phyloP scores from a whole-genome alignment of 2,888 invertebrate species.

The Tetragonula carbonaria region DNA sequence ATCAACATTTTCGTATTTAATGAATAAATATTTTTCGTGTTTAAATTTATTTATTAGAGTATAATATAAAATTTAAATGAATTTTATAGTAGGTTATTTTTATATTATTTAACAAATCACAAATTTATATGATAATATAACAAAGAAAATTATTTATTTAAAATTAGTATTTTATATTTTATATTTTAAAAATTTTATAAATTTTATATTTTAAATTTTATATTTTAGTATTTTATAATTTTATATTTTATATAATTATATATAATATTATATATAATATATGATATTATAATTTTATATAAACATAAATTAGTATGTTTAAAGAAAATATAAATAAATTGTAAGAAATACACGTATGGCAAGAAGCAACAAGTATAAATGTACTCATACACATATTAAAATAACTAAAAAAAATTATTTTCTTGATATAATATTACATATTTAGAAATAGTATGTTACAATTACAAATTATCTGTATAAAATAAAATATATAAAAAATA shows the following conservation, averaged over 20 bases:
- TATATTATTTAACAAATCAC: slow-evolving; percentile 28
- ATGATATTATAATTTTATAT: background rate
- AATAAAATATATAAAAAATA: background rate
- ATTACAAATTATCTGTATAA: background rate
- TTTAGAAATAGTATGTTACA: background rate
- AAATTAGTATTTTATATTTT: background rate
- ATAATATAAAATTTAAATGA: background rate
- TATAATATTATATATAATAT: background rate
- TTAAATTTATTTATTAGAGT: background rate
- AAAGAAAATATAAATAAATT: background rate
- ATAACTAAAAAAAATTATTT: background rate
- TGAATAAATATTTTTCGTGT: background rate
- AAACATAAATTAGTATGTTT: background rate
- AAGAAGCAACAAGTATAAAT: background rate
- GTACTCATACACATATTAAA: background rate
- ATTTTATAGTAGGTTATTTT: slow-evolving; percentile 43
- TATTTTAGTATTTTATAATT: background rate
- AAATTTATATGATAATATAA: background rate
- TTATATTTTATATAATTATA: background rate
- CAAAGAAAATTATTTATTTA: background rate
- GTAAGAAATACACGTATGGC: slow-evolving; percentile 12
- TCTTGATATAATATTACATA: background rate
- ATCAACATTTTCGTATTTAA: background rate
- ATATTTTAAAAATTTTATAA: background rate
- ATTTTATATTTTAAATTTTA: background rate